These are phyloP conservation scores for Rhea americana DNA, from an alignment of 2,113 vertebrate species.

Conservation along the genomic window DNA sequence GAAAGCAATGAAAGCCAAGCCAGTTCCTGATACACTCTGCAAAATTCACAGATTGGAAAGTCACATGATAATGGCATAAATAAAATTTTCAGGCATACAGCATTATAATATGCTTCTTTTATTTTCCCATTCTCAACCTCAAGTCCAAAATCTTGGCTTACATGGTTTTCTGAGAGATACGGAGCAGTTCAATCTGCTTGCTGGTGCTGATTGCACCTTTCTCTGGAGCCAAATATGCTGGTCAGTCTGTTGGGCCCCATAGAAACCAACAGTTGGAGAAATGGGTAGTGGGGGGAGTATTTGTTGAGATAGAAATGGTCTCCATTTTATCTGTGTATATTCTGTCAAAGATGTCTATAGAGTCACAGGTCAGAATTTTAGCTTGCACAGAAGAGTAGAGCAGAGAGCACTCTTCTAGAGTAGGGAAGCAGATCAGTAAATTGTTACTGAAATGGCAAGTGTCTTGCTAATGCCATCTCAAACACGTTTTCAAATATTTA, in stretches of 20 bases:
- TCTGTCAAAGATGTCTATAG: not conserved
- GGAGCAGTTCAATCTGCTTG: not conserved
- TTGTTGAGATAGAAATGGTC: not conserved
- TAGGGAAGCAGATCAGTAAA: not conserved
- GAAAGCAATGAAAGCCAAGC: constrained; percentile 90
- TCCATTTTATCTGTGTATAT: not conserved
- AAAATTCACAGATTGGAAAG: constrained; percentile 19
- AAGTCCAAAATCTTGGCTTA: not conserved
- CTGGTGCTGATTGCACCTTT: not conserved
- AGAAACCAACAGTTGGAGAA: not conserved
- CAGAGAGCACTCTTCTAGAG: not conserved
- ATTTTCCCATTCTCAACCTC: not conserved
- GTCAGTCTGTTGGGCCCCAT: not conserved
- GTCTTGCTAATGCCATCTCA: not conserved
- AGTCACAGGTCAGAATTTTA: not conserved
- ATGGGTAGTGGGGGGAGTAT: not conserved
- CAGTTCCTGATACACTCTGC: constrained; percentile 88
- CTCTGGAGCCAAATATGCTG: not conserved
- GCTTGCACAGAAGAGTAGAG: not conserved
- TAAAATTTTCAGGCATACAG: not conserved
- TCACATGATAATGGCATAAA: not conserved
- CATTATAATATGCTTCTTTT: not conserved
- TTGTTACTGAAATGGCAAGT: not conserved
- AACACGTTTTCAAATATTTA: not conserved
- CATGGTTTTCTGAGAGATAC: not conserved